phyloP scores from a whole-genome alignment of 2,888 invertebrate species.

The Asteroscopus sphinx region DNA sequence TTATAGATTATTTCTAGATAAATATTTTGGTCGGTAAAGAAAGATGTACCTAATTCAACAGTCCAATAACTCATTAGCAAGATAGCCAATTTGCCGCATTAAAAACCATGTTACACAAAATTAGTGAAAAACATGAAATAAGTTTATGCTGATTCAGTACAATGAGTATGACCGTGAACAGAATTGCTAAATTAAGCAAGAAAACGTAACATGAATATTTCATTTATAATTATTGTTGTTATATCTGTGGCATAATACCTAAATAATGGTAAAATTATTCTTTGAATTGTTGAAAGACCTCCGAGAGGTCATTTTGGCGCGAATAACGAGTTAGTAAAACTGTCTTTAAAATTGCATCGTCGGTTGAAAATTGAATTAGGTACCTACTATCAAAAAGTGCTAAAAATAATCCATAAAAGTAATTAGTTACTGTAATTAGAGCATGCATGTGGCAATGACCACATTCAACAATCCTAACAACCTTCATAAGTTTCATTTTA shows the following conservation, averaged over 20 bases:
- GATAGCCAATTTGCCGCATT: not conserved
- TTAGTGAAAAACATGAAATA: constrained; percentile 19
- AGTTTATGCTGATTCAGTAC: constrained; percentile 15
- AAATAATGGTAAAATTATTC: constrained; percentile 1
- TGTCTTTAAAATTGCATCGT: no score
- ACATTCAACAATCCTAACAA: no score
- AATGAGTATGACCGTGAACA: constrained; percentile 44
- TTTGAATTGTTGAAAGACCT: not conserved
- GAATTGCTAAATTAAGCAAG: constrained; percentile 43
- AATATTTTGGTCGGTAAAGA: no score
- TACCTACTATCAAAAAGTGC: no score
- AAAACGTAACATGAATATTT: constrained; percentile 16
- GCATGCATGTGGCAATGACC: no score
- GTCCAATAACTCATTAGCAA: not conserved
- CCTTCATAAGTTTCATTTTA: no score
- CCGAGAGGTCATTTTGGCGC: not conserved
- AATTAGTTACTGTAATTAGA: no score
- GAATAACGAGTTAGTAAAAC: no score
- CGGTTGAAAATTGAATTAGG: no score
- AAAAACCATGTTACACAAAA: constrained; percentile 13
- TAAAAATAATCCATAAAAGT: no score
- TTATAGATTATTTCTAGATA: no score
- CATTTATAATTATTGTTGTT: not conserved
- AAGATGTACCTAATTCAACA: no score
- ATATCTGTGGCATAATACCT: constrained; percentile 1